phyloP scores from a whole-genome alignment of 2,888 invertebrate genomes.

The Pollenia angustigena region DNA sequence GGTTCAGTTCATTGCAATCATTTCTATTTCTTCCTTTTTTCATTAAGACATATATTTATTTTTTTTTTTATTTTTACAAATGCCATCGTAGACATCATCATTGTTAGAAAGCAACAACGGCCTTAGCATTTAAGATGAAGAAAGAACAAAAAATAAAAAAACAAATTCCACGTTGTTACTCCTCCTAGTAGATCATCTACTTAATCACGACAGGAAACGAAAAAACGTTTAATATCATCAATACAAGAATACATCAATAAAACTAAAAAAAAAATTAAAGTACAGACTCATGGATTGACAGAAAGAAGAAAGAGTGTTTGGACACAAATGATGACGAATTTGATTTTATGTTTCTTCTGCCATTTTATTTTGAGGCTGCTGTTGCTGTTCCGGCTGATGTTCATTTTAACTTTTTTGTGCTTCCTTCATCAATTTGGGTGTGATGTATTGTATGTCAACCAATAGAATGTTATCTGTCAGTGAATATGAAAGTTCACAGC shows the following conservation, averaged over 20 bases:
- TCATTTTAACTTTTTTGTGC: constrained; percentile 29
- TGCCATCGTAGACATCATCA: constrained; percentile 39
- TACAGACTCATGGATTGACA: neutral
- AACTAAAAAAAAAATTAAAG: no score
- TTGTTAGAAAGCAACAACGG: neutral
- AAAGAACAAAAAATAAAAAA: constrained; percentile 22
- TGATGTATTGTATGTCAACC: constrained; percentile 59
- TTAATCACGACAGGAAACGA: constrained; percentile 61
- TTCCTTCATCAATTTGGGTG: constrained; percentile 40
- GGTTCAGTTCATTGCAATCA: constrained; percentile 14
- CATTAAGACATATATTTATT: neutral
- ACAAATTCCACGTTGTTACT: constrained; percentile 49
- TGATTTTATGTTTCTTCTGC: constrained; percentile 51
- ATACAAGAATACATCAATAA: neutral
- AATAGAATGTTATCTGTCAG: constrained; percentile 57
- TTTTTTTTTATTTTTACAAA: constrained; percentile 26
- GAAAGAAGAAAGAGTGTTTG: constrained; percentile 44
- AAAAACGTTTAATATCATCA: constrained; percentile 19
- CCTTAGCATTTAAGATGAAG: constrained; percentile 10
- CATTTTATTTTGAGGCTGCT: constrained; percentile 9
- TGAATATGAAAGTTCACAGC: constrained; percentile 61
- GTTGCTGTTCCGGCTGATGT: neutral
- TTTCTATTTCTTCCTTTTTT: constrained; percentile 4
- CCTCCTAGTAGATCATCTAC: constrained; percentile 60
- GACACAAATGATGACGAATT: constrained; percentile 67